Base-by-base conservation (phyloP, 2,888 invertebrate genomes). In the Leptarthrus brevirostris region DNA sequence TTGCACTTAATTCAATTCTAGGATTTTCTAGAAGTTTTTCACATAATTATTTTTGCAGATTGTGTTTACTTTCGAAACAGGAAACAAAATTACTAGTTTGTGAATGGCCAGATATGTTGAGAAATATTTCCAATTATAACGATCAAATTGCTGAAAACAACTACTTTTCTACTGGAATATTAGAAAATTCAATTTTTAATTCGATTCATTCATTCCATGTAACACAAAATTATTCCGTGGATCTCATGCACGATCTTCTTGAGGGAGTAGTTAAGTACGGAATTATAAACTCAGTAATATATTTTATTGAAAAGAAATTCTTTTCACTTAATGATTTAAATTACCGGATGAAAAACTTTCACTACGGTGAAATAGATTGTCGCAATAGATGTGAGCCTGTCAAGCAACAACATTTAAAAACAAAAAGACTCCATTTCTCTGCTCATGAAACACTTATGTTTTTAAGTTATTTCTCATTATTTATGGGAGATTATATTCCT, bases 241-340 rank as follows among this genome's bases (percentile, higher is more conserved):
- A 73, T 34, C 26, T 75, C 2, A 71, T 75, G 73, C 73, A 75
- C 53, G 73, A 75, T 10, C 12, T 70, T 20, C 56, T 73, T 8
- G 75, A 75, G 52, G 69, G 52, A 5, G 12, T 40, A 10, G 47
- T 66, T 47, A 40, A 47, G 8, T 66, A 40, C 26, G 47, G 44
- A n/a, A 2, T 47, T 2, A 3, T 20, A 2, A 66, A 66, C 22
- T 20, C 44, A 12, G 26, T 66, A 3, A 20, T 3, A 16, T 47
- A 66, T 66, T 66, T 47, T 47, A 44, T 52, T 52, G 30, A 49
- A 30, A 69, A 16, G 12, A 3, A 3, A 16, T 52, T 30, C 49
- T 69, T 69, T 44, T 18, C 26, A 26, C 22, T 69, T 4, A 47
- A 49, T 0, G 22, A 22, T 34, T 49, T 69, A 14, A 69, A 69